These are phyloP conservation scores for Carapus acus DNA, from an alignment of 2,797 vertebrate genomes.

Conservation along the genomic window DNA sequence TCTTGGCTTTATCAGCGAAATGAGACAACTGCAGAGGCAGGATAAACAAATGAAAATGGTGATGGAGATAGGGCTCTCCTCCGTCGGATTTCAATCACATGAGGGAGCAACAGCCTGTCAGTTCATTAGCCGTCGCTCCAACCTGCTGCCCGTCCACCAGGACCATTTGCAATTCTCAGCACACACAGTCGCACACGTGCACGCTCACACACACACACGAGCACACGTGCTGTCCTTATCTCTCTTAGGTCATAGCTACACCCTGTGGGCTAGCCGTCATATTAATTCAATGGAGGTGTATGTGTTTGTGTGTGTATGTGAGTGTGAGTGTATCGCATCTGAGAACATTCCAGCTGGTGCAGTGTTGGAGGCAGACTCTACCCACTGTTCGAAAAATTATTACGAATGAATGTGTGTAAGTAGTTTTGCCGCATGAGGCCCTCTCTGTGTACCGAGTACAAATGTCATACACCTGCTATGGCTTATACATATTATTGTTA, in stretches of 20 bases:
- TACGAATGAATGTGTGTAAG: slow-evolving; percentile 1
- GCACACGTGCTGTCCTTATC: slow-evolving; percentile 9
- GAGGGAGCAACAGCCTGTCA: slow-evolving; percentile 18
- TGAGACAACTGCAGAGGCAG: too few relatives aligned
- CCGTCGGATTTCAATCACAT: slow-evolving; percentile 12
- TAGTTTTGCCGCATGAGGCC: not conserved
- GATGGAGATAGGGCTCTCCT: not conserved
- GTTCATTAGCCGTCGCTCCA: slow-evolving; percentile 21
- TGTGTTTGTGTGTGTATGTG: slow-evolving; percentile 2
- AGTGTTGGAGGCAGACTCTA: not conserved
- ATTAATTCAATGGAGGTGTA: slow-evolving; percentile 13
- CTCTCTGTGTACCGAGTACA: not conserved
- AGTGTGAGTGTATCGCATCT: not conserved
- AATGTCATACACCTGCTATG: not conserved
- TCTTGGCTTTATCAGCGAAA: too few relatives aligned
- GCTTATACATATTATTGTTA: not conserved
- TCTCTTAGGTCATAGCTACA: slow-evolving; percentile 3
- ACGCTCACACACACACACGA: not conserved
- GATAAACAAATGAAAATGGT: slow-evolving; percentile 1
- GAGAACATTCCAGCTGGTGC: too few relatives aligned
- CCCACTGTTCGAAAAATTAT: not conserved
- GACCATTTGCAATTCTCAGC: slow-evolving; percentile 30
- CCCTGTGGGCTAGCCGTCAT: slow-evolving; percentile 20
- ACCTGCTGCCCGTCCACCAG: slow-evolving; percentile 8
- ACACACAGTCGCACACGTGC: not conserved